phyloP scores from a whole-genome alignment of 1,140 invertebrate species.

The Nasonia giraulti region DNA sequence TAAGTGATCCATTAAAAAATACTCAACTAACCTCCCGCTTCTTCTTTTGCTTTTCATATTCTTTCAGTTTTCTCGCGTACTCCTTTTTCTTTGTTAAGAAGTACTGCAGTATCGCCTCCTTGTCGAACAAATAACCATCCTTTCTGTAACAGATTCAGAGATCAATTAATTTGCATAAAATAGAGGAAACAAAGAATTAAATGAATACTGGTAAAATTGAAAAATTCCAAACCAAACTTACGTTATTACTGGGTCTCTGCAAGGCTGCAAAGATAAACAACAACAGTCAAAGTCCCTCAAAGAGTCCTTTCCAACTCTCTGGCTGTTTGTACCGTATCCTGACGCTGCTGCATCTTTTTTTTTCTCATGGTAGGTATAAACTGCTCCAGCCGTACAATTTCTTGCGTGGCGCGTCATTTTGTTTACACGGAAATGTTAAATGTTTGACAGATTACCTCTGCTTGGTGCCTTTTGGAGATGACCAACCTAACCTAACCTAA shows the following conservation, averaged over 20 bases:
- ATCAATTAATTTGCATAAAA: neutral
- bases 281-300: constrained; percentile 99
- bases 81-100: constrained; percentile 97
- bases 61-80: constrained; percentile 91
- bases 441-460: no score
- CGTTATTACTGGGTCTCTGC: constrained; percentile 91
- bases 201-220: neutral
- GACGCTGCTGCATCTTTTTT: constrained; percentile 95
- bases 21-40: constrained; percentile 77
- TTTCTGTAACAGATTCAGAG: constrained; percentile 76
- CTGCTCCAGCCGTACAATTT: constrained; percentile 98
- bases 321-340: constrained; percentile 90
- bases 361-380: constrained; percentile 99
- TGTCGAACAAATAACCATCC: constrained; percentile 97
- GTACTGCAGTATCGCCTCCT: constrained; percentile 97
- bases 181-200: neutral
- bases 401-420: constrained; percentile 95
- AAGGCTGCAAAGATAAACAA: constrained; percentile 96
- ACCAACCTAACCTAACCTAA: no score
- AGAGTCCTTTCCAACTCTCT: constrained; percentile 95
- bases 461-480: no score
- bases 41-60: constrained; percentile 92
- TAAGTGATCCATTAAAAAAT: neutral
- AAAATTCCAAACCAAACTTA: constrained; percentile 66
- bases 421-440: neutral